Base-by-base conservation (phyloP, 2,113 vertebrate genomes). In the Lethenteron camtschaticum region DNA sequence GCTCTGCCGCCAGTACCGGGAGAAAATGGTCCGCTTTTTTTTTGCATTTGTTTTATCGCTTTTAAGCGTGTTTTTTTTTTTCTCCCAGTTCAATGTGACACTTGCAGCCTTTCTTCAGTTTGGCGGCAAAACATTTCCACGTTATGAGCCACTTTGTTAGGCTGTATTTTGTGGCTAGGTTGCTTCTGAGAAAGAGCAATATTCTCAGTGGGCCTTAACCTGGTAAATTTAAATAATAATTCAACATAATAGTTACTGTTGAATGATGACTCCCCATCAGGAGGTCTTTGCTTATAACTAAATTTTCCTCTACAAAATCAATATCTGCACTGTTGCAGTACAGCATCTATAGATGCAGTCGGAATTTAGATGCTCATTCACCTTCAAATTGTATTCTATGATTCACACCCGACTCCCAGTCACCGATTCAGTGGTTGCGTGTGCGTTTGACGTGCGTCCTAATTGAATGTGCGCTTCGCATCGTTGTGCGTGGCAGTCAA, bases 1-100 rank as follows among this genome's bases (percentile, higher is more conserved):
- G 75, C 84, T 96, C 75, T 86, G 86, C 71, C 73, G 76, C 0
- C 85, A 88, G 2, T 95, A 90, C 77, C 79, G 56, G 55, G 82
- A 72, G 69, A 96, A 87, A 74, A 80, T 78, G 87, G 94, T 96
- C 81, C 4, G 18, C 57, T 12, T 58, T 41, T 41, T 41, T 41
- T 3, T 41, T 41, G 41, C 41, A 41, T 41, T 41, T 41, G 41
- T 41, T 41, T 41, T 41, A 41, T 41, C 41, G 41, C 41, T 41
- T 41, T 41, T 41, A 41, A 41, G 41, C 41, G 66, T 10, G 60
- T 55, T 41, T 55, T 5, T n/a, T 11, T 11, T 66, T 20, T 66
- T 9, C 9, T 71, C 12, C 20, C 13, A 56, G 20, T 11, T 66
- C 68, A 57, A 60, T 71, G n/a, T n/a, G n/a, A 8, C 24, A 24